A percentile compares a stretch with the other conserved stretches of the same genome.
phyloP scores from a whole-genome alignment of 2,113 vertebrate species.

The Gavia stellata region DNA sequence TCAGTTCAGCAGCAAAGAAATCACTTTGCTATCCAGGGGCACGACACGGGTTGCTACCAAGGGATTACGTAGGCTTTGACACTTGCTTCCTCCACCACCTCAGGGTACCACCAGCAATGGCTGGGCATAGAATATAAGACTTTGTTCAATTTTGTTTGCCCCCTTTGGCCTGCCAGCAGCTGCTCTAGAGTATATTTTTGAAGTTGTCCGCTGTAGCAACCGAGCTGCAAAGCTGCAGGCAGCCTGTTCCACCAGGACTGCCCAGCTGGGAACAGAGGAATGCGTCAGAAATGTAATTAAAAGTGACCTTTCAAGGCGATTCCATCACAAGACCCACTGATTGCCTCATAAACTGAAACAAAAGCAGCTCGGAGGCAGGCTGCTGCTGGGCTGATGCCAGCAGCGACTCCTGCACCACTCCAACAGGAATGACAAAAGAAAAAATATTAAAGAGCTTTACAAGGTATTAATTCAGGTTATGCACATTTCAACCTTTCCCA shows the following conservation, averaged over 20 bases:
- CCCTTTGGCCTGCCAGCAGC: not conserved
- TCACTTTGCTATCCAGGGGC: not conserved
- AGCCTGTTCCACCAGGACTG: not conserved
- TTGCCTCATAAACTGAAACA: slow-evolving; percentile 10
- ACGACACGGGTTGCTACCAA: not conserved
- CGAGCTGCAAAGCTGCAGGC: not conserved
- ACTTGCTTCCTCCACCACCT: not conserved
- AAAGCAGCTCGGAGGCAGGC: not conserved
- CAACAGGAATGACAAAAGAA: not conserved
- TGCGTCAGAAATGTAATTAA: not conserved
- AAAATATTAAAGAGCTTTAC: not conserved
- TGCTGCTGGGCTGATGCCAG: not conserved
- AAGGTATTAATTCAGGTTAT: not conserved
- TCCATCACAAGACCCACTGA: not conserved
- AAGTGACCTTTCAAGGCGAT: not conserved
- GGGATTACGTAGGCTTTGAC: not conserved
- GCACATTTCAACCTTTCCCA: not conserved
- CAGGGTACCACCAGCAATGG: not conserved
- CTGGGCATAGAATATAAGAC: not conserved
- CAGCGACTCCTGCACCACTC: not conserved
- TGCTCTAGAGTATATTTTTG: not conserved
- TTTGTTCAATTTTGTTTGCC: not conserved
- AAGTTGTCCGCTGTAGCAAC: not conserved
- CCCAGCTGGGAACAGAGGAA: not conserved
- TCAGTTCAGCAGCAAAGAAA: not conserved